phyloP scores from a whole-genome alignment of 2,113 vertebrate genomes.

The Nesospiza acunhae region DNA sequence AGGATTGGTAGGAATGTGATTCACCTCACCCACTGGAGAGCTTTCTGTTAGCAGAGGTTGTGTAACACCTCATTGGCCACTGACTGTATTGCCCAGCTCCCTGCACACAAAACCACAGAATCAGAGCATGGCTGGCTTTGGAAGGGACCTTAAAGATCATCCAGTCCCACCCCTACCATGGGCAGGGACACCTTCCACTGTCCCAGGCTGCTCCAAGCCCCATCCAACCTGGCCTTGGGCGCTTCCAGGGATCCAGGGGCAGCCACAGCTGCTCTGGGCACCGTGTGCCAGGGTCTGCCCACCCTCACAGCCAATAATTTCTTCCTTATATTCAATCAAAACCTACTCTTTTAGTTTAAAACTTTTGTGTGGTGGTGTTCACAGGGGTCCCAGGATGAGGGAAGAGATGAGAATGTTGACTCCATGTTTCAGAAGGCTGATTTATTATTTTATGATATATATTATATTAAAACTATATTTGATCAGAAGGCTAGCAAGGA shows the following conservation, averaged over 20 bases:
- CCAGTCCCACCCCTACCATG: rapidly evolving
- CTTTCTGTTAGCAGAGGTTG: neutral
- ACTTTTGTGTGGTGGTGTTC: too few species aligned
- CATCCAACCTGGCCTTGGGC: rapidly evolving
- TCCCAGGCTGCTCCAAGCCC: rapidly evolving
- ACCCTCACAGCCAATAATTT: neutral
- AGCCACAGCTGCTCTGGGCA: neutral
- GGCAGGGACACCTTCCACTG: neutral
- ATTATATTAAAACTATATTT: too few species aligned
- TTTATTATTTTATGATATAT: too few species aligned
- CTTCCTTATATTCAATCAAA: neutral
- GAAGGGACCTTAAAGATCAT: neutral
- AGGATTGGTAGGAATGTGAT: neutral
- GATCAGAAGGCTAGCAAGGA: too few species aligned
- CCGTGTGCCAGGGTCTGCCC: neutral
- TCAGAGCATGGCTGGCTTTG: neutral
- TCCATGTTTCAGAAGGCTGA: too few species aligned
- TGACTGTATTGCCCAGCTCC: neutral
- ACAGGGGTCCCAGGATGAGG: too few species aligned
- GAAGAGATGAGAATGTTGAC: too few species aligned
- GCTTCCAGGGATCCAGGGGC: neutral
- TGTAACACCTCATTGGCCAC: neutral
- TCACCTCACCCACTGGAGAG: neutral
- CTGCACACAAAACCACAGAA: neutral
- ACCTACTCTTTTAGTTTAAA: neutral